Evolutionary conservation across 2,888 invertebrate genomes (phyloP), one percentile per base, ranked within the genome.

Genomic region (Nezara viridula): DNA sequence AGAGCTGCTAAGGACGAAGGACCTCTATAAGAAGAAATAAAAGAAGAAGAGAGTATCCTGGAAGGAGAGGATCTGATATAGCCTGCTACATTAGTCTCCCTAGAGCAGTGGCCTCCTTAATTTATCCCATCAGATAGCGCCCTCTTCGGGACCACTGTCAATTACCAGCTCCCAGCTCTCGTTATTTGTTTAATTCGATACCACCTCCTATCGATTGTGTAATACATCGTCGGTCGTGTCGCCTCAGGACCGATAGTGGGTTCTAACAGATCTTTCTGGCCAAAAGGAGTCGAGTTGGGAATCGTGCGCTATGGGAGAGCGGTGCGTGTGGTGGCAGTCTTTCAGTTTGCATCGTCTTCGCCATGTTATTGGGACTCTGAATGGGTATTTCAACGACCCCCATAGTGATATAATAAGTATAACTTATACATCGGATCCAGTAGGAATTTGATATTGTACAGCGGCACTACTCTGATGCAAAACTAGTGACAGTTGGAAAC

Each of bases 181-280:
- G 66, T 73, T 73, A 73, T 73, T 73, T 73, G 66, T 73, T 73
- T 73, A 73, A 73, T 73, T 73, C 66, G 66, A 73, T 73, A 73
- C 66, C 66, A 27, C 32, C 66, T 73, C 66, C 66, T 73, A 73
- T 73, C 66, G 66, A 73, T 73, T 73, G 66, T 73, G 66, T 73
- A 73, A 73, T 73, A 73, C 66, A 73, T 73, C 66, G 32, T 73
- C 32, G 66, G 66, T 73, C 66, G 66, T 73, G 66, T 73, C 66
- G 16, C 2, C 24, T 37, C 19, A 73, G 66, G 66, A 73, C 37
- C 66, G 66, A 73, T 73, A 73, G 66, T 60, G 19, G 32, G 19
- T 0, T 7, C 32, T 21, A 73, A 73, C 66, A 73, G 66, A 73
- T 73, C 66, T 73, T 21, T 73, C 37, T 37, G 66, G 66, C 37